Evolutionary conservation across 1,140 invertebrate species (phyloP).

Genomic region (Lamellibrachia luymesi): DNA sequence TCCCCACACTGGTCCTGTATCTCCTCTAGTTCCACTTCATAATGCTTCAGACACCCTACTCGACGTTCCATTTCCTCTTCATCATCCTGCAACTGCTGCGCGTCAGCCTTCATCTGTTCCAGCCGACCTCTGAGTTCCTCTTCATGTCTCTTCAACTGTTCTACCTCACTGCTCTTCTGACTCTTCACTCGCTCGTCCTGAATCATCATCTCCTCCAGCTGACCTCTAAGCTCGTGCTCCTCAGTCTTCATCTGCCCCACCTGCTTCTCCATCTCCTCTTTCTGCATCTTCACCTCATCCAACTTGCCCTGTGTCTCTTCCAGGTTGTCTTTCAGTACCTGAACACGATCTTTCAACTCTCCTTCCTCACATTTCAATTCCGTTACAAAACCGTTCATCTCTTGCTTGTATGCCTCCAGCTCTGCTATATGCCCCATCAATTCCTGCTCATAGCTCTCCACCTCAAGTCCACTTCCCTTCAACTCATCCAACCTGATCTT

Average conservation of each 20-base stretch:
- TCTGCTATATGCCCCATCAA: not conserved
- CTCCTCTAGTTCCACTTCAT: not conserved
- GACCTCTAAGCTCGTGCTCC: not conserved
- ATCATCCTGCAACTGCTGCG: not conserved
- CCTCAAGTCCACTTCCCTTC: not conserved
- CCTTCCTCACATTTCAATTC: not conserved
- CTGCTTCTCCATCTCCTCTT: slow-evolving; percentile 10
- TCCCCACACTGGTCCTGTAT: not conserved
- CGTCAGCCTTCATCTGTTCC: not conserved
- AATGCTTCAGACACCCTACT: not conserved
- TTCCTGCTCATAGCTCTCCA: not conserved
- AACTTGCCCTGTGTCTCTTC: not conserved
- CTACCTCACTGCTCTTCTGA: not conserved
- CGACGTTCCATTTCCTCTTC: not conserved
- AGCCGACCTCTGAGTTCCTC: not conserved
- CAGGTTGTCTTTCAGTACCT: not conserved
- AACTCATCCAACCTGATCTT: not conserved
- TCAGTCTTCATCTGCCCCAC: slow-evolving; percentile 11
- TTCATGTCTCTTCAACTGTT: not conserved
- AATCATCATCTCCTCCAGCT: not conserved
- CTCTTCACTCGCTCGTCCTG: not conserved
- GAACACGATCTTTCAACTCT: not conserved
- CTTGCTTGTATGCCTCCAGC: not conserved
- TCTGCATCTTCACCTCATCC: slow-evolving; percentile 8
- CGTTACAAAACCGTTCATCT: not conserved